A percentile compares a stretch with the other conserved stretches of the same genome.
These are phyloP conservation scores for Callionymus lyra DNA, from an alignment of 2,113 vertebrate genomes.

Conservation along the genomic window DNA sequence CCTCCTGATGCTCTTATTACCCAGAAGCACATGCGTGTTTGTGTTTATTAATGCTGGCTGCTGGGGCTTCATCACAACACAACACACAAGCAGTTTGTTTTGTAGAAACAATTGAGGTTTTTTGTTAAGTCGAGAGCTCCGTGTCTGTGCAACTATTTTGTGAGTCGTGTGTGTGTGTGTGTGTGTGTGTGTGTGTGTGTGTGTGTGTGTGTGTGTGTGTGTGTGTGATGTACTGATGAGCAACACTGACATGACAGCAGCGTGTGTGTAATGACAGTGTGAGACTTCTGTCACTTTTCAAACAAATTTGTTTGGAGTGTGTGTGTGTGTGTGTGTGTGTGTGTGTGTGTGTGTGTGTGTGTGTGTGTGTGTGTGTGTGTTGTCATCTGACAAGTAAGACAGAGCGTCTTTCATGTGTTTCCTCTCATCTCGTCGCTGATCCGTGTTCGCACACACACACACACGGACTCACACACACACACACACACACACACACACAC, in stretches of 20 bases:
- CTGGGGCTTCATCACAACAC: constrained; percentile 44
- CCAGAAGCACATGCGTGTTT: constrained; percentile 47
- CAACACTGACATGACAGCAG: constrained; percentile 49
- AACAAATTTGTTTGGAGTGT: constrained; percentile 41
- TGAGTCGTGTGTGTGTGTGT: constrained; percentile 32
- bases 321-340: constrained; percentile 4
- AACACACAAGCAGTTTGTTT: constrained; percentile 49
- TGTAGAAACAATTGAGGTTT: too few relatives aligned
- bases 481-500: constrained; percentile 12
- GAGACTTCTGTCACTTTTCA: constrained; percentile 60
- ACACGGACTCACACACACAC: constrained; percentile 5
- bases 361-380: constrained; percentile 6
- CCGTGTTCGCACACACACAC: constrained; percentile 15
- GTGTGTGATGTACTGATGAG: constrained; percentile 55
- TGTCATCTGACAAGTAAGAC: constrained; percentile 53
- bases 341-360: constrained; percentile 16
- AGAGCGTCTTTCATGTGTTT: constrained; percentile 47
- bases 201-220: constrained; percentile 1
- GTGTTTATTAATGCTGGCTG: constrained; percentile 48
- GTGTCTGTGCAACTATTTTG: neutral
- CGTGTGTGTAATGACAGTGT: constrained; percentile 54
- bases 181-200: constrained; percentile 35
- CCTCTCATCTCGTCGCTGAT: constrained; percentile 48
- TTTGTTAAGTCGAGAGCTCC: too few relatives aligned
- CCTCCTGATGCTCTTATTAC: constrained; percentile 48